A percentile compares a stretch with the other conserved stretches of the same genome.
These are phyloP conservation scores for Eupsittula cactorum DNA, from an alignment of 2,113 vertebrate genomes.

Conservation along the genomic window DNA sequence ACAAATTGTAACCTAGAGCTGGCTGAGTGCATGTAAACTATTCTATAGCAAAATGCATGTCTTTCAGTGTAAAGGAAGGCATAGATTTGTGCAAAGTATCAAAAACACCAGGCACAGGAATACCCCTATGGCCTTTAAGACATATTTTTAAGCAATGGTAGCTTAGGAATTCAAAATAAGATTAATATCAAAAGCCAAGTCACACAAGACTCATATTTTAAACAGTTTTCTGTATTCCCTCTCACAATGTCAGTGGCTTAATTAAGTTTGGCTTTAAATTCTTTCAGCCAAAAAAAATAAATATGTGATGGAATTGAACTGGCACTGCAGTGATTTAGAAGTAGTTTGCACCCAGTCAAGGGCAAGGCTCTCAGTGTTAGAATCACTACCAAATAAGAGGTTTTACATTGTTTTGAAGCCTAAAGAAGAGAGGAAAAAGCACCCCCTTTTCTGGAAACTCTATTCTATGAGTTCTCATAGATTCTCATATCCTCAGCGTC, in stretches of 20 bases:
- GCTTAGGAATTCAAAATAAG: not conserved
- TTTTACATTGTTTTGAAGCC: not conserved
- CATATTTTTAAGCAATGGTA: not conserved
- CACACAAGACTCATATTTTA: not conserved
- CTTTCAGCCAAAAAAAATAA: not conserved
- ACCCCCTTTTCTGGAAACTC: not conserved
- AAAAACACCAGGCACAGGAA: not conserved
- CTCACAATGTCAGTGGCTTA: constrained; percentile 21
- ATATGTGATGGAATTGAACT: not conserved
- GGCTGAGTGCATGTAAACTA: not conserved
- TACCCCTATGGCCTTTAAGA: not conserved
- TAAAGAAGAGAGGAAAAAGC: not conserved
- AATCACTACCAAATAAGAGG: not conserved
- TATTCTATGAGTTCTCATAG: not conserved
- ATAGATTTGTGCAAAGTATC: not conserved
- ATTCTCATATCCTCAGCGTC: not conserved
- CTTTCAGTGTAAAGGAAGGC: not conserved
- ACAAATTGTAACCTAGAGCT: not conserved
- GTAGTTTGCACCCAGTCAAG: not conserved
- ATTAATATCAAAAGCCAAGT: not conserved
- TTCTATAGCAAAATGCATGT: not conserved
- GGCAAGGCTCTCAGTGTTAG: not conserved
- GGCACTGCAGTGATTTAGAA: not conserved
- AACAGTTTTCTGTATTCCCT: not conserved
- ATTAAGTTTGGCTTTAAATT: constrained; percentile 44